Conservation (phyloP, 2,797 vertebrate species). For the Garrulus glandarius region DNA sequence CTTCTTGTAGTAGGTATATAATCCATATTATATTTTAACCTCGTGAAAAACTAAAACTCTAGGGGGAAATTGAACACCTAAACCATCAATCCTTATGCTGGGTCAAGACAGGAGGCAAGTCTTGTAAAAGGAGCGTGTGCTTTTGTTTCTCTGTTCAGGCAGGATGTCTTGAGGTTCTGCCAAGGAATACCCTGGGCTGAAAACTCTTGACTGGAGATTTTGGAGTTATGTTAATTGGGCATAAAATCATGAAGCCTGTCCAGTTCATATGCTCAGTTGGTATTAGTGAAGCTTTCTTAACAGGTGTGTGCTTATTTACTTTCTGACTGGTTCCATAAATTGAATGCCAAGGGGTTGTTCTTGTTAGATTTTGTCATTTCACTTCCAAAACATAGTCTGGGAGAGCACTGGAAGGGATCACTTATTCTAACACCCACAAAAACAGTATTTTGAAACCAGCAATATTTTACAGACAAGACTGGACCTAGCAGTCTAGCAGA, state of each 20-base stretch:
- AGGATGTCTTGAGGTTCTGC: conserved; percentile 23
- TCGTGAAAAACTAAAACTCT: not conserved
- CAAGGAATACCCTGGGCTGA: conserved; percentile 4
- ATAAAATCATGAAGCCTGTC: not conserved
- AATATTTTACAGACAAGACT: not conserved
- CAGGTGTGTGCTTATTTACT: not conserved
- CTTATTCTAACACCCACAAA: not conserved
- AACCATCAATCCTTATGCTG: not conserved
- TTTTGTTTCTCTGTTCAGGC: conserved; percentile 1
- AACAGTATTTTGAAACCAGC: not conserved
- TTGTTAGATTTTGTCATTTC: not conserved
- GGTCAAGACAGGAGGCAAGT: not conserved
- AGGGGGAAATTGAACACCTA: not conserved
- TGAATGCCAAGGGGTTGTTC: not conserved
- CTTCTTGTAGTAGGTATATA: not conserved
- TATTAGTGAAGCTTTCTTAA: not conserved
- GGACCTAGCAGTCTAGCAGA: not conserved
- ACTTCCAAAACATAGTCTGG: not conserved
- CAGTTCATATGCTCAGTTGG: not conserved
- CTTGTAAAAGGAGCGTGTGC: not conserved
- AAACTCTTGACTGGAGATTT: conserved; percentile 2
- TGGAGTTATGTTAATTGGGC: conserved; percentile 25
- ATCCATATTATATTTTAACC: conserved; percentile 27
- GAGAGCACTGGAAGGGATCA: not conserved
- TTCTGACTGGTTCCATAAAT: not conserved